phyloP scores from a whole-genome alignment of 1,140 invertebrate genomes.

The Popillia japonica region DNA sequence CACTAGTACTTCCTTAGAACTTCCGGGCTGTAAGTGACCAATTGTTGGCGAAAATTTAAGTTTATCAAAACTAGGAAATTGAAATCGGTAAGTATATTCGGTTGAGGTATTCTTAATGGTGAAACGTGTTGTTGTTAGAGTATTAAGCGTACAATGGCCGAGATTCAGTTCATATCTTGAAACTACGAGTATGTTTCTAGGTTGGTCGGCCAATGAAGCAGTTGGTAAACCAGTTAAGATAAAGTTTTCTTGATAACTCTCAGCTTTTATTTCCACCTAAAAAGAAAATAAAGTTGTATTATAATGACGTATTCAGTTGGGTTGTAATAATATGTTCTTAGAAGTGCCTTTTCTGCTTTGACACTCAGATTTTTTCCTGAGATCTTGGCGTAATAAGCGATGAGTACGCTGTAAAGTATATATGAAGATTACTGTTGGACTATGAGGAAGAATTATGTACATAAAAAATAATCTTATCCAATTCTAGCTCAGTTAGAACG shows the following conservation, averaged over 20 bases:
- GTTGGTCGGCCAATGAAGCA: background rate
- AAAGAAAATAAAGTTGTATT: slow-evolving; percentile 36
- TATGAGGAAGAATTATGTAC: too few relatives aligned
- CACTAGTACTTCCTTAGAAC: slow-evolving; percentile 52
- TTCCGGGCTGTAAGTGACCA: slow-evolving; percentile 52
- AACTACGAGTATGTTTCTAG: background rate
- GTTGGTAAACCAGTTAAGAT: slow-evolving; percentile 43
- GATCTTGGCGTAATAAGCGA: too few relatives aligned
- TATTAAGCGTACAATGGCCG: slow-evolving; percentile 47
- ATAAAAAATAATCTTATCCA: too few relatives aligned
- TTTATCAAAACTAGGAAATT: slow-evolving; percentile 46
- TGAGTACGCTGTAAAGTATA: too few relatives aligned
- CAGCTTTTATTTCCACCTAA: slow-evolving; percentile 46
- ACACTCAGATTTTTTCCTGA: too few relatives aligned
- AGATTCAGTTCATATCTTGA: slow-evolving; percentile 49
- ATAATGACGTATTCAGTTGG: background rate
- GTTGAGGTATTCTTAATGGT: slow-evolving; percentile 50
- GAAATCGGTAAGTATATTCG: slow-evolving; percentile 49
- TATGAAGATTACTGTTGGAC: too few relatives aligned
- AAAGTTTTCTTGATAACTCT: slow-evolving; percentile 46
- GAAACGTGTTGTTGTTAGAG: slow-evolving; percentile 48
- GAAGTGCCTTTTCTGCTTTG: too few relatives aligned
- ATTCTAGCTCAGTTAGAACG: too few relatives aligned
- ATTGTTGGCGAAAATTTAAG: slow-evolving; percentile 51
- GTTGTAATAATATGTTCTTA: background rate